Evolutionary conservation across 2,888 invertebrate genomes (phyloP).

Genomic region (Drosophila niveifrons): DNA sequence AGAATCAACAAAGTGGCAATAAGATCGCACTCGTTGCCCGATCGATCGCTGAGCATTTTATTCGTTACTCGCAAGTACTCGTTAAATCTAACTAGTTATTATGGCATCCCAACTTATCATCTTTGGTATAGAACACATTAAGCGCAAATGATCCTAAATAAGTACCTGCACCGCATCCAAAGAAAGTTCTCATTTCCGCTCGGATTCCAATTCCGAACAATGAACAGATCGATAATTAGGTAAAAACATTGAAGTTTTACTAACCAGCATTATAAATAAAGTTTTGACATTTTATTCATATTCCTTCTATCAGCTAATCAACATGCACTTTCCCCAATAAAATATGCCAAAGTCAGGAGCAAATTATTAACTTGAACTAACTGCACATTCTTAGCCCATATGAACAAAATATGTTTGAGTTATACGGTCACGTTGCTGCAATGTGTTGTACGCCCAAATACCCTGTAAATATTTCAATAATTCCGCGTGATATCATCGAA

Average conservation of each 20-base stretch:
- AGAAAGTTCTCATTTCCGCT: constrained; percentile 8
- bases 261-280: no score
- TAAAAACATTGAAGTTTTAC: no score
- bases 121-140: constrained; percentile 42
- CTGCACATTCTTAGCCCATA: constrained; percentile 7
- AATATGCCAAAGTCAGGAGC: constrained; percentile 21
- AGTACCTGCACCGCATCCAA: constrained; percentile 5
- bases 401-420: no score
- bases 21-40: constrained; percentile 3
- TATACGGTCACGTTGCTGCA: neutral
- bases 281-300: no score
- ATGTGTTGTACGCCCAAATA: neutral
- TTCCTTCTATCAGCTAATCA: neutral
- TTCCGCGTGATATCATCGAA: no score
- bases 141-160: constrained; percentile 46
- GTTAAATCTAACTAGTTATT: constrained; percentile 32
- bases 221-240: neutral
- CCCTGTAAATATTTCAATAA: constrained; percentile 7
- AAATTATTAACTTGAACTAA: constrained; percentile 44
- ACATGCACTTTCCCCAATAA: neutral
- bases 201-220: neutral
- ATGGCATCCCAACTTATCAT: constrained; percentile 29
- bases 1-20: neutral
- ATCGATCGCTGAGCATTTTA: neutral
- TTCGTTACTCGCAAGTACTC: constrained; percentile 6